Evolutionary conservation across 2,113 vertebrate species (phyloP).

Genomic region (Mobula birostris): DNA sequence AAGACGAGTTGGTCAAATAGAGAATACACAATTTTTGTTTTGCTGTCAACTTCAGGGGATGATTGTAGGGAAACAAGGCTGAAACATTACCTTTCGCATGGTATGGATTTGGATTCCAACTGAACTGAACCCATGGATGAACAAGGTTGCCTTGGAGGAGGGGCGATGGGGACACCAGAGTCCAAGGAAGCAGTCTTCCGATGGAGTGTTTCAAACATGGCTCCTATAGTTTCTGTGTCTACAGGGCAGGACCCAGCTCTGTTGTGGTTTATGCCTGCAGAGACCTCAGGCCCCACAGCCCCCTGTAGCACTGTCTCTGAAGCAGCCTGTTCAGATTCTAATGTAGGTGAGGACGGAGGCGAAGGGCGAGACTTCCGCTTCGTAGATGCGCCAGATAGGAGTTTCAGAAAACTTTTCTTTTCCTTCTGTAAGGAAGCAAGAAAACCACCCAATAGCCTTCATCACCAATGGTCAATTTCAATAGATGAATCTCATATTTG

Average conservation of each 20-base stretch:
- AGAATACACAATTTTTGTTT: not conserved
- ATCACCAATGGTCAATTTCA: not conserved
- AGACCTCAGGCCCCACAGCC: constrained; percentile 67
- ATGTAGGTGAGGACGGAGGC: constrained; percentile 83
- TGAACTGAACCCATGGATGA: constrained; percentile 74
- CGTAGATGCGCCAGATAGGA: constrained; percentile 79
- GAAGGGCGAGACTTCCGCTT: constrained; percentile 84
- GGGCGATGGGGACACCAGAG: constrained; percentile 65
- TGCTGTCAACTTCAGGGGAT: not conserved
- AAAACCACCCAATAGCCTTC: not conserved
- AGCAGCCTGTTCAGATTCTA: constrained; percentile 71
- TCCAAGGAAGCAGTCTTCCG: constrained; percentile 68
- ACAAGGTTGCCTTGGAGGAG: constrained; percentile 85
- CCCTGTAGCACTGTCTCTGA: constrained; percentile 70
- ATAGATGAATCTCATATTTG: not conserved
- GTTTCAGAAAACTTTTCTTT: constrained; percentile 88
- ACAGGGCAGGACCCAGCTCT: constrained; percentile 48
- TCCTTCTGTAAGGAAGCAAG: constrained; percentile 68
- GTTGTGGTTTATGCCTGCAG: constrained; percentile 44
- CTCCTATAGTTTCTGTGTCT: constrained; percentile 55
- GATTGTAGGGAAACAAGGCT: not conserved
- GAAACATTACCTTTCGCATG: constrained; percentile 79
- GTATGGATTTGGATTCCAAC: constrained; percentile 76
- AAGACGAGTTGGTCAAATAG: not conserved
- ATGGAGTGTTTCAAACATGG: constrained; percentile 54